Evolutionary conservation across 2,113 vertebrate species (phyloP).

Genomic region (Trichechus manatus): DNA sequence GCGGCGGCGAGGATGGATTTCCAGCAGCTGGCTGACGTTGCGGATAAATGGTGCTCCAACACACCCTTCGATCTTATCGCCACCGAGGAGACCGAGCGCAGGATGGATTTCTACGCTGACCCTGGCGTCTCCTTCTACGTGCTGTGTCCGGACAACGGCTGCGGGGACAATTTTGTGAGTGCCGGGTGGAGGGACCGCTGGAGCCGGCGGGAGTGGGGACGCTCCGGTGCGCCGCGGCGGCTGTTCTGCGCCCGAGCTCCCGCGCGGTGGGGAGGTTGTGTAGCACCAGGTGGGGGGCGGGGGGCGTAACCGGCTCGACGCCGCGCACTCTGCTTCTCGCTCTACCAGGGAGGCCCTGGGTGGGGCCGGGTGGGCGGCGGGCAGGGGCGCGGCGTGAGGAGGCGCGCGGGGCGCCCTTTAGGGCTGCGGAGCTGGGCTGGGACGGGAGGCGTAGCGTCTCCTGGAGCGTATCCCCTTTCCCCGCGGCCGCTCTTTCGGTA

Average conservation of each 20-base stretch:
- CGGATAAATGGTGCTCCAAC: conserved; percentile 96
- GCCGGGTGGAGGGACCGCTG: conserved; percentile 46
- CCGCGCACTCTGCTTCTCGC: not conserved
- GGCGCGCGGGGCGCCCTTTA: not conserved
- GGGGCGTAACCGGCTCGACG: not conserved
- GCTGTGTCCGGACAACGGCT: conserved; percentile 94
- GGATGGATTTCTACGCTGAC: conserved; percentile 98
- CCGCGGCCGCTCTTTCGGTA: not conserved
- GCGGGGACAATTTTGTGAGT: conserved; percentile 97
- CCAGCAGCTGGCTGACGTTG: conserved; percentile 97
- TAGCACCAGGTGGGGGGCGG: no score
- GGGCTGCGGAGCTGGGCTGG: not conserved
- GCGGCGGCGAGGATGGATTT: conserved; percentile 92
- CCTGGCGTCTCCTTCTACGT: conserved; percentile 98
- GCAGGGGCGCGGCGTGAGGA: not conserved
- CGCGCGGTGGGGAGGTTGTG: not conserved
- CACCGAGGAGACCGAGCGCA: conserved; percentile 95
- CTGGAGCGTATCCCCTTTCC: not conserved
- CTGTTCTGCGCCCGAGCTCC: not conserved
- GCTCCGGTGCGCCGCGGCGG: not conserved
- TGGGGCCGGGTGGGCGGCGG: not conserved
- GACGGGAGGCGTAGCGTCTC: not conserved
- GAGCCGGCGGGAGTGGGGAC: conserved; percentile 1
- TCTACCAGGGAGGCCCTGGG: not conserved
- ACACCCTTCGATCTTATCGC: conserved; percentile 98